A percentile compares a stretch with the other conserved stretches of the same genome.
Conservation (phyloP, 1,140 invertebrate genomes). For the Sipha flava region DNA sequence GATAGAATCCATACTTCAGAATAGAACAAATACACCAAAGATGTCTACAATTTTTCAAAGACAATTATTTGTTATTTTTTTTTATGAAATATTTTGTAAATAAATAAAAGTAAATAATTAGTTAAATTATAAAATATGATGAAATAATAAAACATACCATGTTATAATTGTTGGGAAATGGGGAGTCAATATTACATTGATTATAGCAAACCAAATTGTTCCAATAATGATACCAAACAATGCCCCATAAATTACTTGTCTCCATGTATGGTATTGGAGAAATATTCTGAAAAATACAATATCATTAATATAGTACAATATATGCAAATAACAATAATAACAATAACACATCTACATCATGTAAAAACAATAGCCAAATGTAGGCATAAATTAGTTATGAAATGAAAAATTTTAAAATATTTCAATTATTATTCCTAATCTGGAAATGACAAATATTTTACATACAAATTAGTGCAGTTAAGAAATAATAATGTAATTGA, state of each 20-base stretch:
- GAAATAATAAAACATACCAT: conserved; percentile 52
- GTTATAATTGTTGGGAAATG: conserved; percentile 76
- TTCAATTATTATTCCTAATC: no score
- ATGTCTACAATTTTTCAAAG: neutral
- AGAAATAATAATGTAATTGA: no score
- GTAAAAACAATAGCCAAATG: no score
- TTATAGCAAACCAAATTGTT: conserved; percentile 66
- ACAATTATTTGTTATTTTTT: neutral
- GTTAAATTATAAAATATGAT: neutral
- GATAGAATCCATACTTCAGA: neutral
- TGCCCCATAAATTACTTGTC: conserved; percentile 71
- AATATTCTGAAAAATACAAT: conserved; percentile 56
- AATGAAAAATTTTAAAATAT: no score
- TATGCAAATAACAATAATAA: neutral
- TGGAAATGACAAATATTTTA: no score
- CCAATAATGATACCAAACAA: conserved; percentile 61
- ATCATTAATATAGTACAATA: neutral
- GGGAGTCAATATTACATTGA: conserved; percentile 71
- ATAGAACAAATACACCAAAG: neutral
- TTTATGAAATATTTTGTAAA: neutral
- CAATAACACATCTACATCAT: no score
- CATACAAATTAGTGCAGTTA: no score
- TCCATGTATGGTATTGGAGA: conserved; percentile 74
- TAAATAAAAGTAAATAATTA: neutral
- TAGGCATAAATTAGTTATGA: no score